Base-by-base conservation (phyloP, 2,888 invertebrate genomes). In the Hyles lineata region DNA sequence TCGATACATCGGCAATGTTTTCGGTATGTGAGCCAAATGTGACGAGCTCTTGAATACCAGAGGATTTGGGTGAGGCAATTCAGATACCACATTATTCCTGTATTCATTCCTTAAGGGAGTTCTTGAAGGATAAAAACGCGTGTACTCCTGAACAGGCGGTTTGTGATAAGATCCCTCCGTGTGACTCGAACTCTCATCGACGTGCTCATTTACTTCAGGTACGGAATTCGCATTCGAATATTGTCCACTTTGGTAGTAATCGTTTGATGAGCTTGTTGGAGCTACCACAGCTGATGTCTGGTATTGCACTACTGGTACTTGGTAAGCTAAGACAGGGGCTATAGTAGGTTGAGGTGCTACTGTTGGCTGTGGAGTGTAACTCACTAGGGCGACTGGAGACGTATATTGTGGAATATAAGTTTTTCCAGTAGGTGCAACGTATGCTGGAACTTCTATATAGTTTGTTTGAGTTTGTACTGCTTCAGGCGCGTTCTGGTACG, bases 11-110 rank as follows among this genome's bases (percentile, higher is more conserved):
- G 95, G 93, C 58, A 95, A 81, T 8, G 89, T 85, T 82, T 92
- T 93, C 0, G 95, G 93, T 72, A 93, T 81, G 73, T 94, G 93
- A 9, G 92, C 77, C 17, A 92, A 80, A 77, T 92, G 93, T 32
- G 91, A 71, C 1, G 90, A 83, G 63, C 84, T 84, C 76, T 91
- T 92, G 59, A 92, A 76, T 55, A 93, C 75, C 74, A 93, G 76
- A 3, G 92, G 90, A 82, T 87, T 89, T 1, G 94, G 93, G 74
- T 83, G 89, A 8, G 93, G 94, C 67, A 93, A 76, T 71, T 92
- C 91, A 35, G 88, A 82, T 61, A 89, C 76, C 7, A 84, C 77
- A 70, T 80, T 80, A 25, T 87, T 82, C 74, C 87, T 85, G 67
- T 88, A 90, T 2, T 92, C 90, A 52, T 90, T 89, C 72, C 89